Percentiles rank a stretch among this genome's conserved stretches.
phyloP scores from a whole-genome alignment of 2,797 vertebrate species.

The Oceanodroma leucorhoa region DNA sequence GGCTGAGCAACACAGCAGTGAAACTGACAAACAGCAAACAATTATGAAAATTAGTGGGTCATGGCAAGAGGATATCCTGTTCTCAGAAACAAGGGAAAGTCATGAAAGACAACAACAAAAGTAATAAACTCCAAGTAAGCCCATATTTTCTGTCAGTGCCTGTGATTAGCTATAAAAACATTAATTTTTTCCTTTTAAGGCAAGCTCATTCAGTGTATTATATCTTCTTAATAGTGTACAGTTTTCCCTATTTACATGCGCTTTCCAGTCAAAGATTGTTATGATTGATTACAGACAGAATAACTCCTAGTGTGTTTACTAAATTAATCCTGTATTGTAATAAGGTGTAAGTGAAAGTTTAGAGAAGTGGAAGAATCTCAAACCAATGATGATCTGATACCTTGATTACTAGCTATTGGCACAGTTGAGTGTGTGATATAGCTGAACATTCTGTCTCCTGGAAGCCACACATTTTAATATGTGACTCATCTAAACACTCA shows the following conservation, averaged over 20 bases:
- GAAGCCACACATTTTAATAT: neutral
- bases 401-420: neutral
- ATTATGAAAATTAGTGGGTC: neutral
- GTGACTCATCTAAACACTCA: neutral
- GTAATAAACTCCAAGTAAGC: slow-evolving; percentile 41
- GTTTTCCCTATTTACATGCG: neutral
- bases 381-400: neutral
- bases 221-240: neutral
- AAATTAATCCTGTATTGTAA: neutral
- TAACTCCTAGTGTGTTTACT: neutral
- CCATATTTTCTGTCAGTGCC: slow-evolving; percentile 38
- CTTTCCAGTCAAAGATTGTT: neutral
- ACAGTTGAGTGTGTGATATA: neutral
- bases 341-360: neutral
- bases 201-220: slow-evolving; percentile 46
- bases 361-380: neutral
- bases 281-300: neutral
- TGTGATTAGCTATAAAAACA: slow-evolving; percentile 9
- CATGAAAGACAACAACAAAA: neutral
- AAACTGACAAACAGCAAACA: slow-evolving; percentile 8
- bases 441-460: neutral
- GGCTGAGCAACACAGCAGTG: neutral
- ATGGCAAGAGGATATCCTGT: neutral
- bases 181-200: neutral
- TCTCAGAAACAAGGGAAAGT: slow-evolving; percentile 10